These are phyloP conservation scores for Drosophila sordidula DNA, from an alignment of 2,888 invertebrate species.

Conservation along the genomic window DNA sequence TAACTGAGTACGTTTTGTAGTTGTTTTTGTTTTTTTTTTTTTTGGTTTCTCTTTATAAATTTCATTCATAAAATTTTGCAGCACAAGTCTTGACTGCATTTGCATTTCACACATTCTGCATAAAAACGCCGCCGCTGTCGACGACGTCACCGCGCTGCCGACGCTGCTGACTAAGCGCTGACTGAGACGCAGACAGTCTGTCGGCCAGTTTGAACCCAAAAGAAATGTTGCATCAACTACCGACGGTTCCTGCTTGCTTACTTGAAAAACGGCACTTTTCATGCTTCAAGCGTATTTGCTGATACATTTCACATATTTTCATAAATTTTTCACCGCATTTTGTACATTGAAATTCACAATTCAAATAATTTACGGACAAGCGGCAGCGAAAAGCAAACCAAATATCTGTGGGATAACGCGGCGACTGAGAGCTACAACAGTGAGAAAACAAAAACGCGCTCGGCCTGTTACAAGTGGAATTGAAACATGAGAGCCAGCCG, in stretches of 20 bases:
- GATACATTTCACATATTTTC: constrained; percentile 52
- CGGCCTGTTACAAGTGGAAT: constrained; percentile 67
- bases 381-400: constrained; percentile 58
- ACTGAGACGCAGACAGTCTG: constrained; percentile 51
- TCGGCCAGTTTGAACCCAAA: constrained; percentile 28
- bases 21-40: constrained; percentile 24
- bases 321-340: constrained; percentile 32
- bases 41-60: constrained; percentile 47
- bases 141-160: constrained; percentile 46
- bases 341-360: constrained; percentile 25
- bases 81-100: constrained; percentile 38
- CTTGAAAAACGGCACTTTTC: constrained; percentile 28
- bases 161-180: constrained; percentile 56
- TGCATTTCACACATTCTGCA: constrained; percentile 55
- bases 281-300: constrained; percentile 24
- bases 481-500: constrained; percentile 54
- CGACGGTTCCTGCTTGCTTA: constrained; percentile 41
- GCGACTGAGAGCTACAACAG: constrained; percentile 55
- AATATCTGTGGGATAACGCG: constrained; percentile 60
- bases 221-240: background rate
- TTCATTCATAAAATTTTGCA: constrained; percentile 69
- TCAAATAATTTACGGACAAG: constrained; percentile 52
- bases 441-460: constrained; percentile 52
- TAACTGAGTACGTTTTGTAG: constrained; percentile 20
- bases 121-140: constrained; percentile 20